A percentile compares a stretch with the other conserved stretches of the same genome.
Evolutionary conservation across 2,797 vertebrate species (phyloP).

Genomic region (Thalassophryne amazonica): DNA sequence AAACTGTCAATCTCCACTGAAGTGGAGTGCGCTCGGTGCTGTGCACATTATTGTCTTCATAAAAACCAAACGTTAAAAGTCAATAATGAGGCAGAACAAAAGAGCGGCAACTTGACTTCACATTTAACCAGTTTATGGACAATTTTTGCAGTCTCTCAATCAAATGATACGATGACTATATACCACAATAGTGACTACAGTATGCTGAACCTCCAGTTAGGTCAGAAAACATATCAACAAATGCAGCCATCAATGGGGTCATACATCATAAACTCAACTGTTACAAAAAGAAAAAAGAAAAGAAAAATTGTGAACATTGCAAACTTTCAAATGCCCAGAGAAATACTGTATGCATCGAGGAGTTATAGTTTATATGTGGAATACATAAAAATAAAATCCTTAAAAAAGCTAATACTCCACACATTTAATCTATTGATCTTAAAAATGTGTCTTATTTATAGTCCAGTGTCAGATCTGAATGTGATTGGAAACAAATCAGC

Average conservation of each 20-base stretch:
- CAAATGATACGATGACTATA: slow-evolving; percentile 55
- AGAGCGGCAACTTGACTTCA: slow-evolving; percentile 32
- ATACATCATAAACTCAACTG: slow-evolving; percentile 29
- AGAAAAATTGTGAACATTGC: slow-evolving; percentile 5
- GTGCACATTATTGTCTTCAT: too few relatives aligned
- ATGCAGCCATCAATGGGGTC: slow-evolving; percentile 29
- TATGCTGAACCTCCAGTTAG: slow-evolving; percentile 25
- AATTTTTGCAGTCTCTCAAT: slow-evolving; percentile 51
- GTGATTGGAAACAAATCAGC: slow-evolving; percentile 52
- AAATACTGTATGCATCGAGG: slow-evolving; percentile 18
- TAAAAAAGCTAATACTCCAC: too few relatives aligned
- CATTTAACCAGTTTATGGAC: slow-evolving; percentile 64
- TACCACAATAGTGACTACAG: slow-evolving; percentile 44
- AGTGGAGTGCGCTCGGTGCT: too few relatives aligned
- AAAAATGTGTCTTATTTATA: slow-evolving; percentile 49
- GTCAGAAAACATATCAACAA: slow-evolving; percentile 40
- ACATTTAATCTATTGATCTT: too few relatives aligned
- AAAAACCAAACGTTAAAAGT: too few relatives aligned
- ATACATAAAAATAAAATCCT: slow-evolving; percentile 24
- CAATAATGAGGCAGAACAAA: slow-evolving; percentile 28
- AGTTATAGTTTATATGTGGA: slow-evolving; percentile 8
- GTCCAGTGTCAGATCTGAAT: slow-evolving; percentile 39
- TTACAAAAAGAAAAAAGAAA: background rate
- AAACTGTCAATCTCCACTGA: too few relatives aligned
- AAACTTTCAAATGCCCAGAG: slow-evolving; percentile 30